phyloP scores from a whole-genome alignment of 2,113 vertebrate species.

The Aptenodytes patagonicus region DNA sequence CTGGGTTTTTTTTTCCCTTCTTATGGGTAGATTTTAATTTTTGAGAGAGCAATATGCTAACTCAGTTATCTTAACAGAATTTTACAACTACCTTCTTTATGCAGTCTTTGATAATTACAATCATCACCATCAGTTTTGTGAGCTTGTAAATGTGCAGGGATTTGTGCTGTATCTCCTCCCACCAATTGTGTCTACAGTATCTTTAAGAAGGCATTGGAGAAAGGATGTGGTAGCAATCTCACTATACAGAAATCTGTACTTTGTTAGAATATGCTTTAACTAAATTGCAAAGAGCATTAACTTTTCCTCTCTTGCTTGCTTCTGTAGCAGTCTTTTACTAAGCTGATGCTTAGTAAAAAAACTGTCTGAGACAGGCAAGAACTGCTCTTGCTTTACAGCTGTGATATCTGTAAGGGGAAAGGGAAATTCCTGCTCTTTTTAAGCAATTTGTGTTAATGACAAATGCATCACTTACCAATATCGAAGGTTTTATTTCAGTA shows the following conservation, averaged over 20 bases:
- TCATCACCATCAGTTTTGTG: background rate
- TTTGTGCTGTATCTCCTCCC: background rate
- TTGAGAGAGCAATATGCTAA: background rate
- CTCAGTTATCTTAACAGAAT: background rate
- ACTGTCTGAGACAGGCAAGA: background rate
- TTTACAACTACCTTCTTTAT: background rate
- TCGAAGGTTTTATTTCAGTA: background rate
- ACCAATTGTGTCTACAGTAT: background rate
- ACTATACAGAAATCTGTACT: background rate
- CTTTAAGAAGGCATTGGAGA: background rate
- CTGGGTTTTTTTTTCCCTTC: accelerated
- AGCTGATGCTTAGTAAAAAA: background rate
- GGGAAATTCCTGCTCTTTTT: background rate
- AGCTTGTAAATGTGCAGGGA: background rate
- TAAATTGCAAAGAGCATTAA: background rate
- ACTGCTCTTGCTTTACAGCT: background rate
- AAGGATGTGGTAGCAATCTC: background rate
- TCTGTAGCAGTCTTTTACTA: background rate
- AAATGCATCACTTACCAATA: background rate
- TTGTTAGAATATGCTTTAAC: background rate
- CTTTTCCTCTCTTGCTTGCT: background rate
- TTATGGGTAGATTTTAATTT: background rate
- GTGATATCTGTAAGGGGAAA: background rate
- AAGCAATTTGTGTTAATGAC: background rate
- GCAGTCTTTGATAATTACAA: background rate